Conservation (phyloP, 2,888 invertebrate genomes). For the Deilephila elpenor region DNA sequence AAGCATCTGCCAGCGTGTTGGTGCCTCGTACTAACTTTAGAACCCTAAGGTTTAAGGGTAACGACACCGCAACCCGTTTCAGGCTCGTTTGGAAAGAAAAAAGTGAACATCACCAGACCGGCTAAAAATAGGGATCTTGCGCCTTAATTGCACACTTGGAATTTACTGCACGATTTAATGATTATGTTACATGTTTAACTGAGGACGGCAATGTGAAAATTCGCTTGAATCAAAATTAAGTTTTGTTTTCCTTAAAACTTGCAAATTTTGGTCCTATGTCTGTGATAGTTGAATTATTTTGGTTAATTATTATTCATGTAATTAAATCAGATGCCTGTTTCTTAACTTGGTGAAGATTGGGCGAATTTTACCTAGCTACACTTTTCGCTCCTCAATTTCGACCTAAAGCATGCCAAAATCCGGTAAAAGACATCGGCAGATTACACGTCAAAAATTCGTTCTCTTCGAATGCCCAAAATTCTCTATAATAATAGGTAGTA, state of each 20-base stretch:
- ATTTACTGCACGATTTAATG: constrained; percentile 77
- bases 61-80: constrained; percentile 59
- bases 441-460: too few relatives aligned
- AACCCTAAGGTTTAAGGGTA: constrained; percentile 57
- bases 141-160: constrained; percentile 77
- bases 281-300: too few relatives aligned
- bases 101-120: constrained; percentile 57
- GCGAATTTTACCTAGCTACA: too few relatives aligned
- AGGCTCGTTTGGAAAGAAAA: constrained; percentile 57
- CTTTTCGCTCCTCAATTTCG: too few relatives aligned
- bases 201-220: constrained; percentile 18
- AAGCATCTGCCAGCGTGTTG: constrained; percentile 46
- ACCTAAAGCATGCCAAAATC: too few relatives aligned
- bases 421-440: too few relatives aligned
- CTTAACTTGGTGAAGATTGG: too few relatives aligned
- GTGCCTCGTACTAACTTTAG: constrained; percentile 37
- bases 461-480: too few relatives aligned
- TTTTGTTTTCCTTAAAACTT: not conserved
- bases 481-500: too few relatives aligned
- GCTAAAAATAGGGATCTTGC: constrained; percentile 76
- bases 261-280: not conserved
- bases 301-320: too few relatives aligned
- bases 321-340: too few relatives aligned
- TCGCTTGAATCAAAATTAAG: not conserved
- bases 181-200: constrained; percentile 46